Conservation (phyloP, 2,113 vertebrate genomes). For the Melospiza georgiana region DNA sequence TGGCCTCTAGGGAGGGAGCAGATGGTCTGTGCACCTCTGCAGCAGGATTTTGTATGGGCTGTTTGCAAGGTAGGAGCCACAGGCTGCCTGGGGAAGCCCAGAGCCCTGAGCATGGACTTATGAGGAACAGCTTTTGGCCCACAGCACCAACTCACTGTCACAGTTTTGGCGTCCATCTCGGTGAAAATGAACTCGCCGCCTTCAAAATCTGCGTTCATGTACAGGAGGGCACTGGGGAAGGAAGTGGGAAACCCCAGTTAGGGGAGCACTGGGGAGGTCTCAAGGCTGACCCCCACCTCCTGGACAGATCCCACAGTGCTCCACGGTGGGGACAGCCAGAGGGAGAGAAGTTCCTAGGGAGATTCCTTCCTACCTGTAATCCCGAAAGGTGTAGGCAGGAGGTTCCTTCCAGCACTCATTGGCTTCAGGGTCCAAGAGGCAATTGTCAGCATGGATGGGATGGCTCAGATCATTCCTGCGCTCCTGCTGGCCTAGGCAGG, state of each 20-base stretch:
- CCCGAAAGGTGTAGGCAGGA: conserved; percentile 93
- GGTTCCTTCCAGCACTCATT: conserved; percentile 97
- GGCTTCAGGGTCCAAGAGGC: conserved; percentile 92
- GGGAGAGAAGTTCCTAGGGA: neutral
- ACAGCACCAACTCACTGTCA: conserved; percentile 82
- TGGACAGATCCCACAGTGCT: neutral
- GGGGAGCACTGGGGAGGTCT: neutral
- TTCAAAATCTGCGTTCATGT: conserved; percentile 95
- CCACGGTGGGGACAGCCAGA: neutral
- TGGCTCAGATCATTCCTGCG: conserved; percentile 94
- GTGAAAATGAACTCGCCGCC: conserved; percentile 98
- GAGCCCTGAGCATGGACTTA: neutral
- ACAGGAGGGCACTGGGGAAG: conserved; percentile 86
- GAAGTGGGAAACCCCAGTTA: neutral
- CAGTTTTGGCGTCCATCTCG: conserved; percentile 95
- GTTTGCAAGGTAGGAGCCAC: neutral
- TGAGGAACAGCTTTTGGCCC: neutral
- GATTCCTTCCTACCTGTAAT: conserved; percentile 85
- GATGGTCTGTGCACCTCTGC: neutral
- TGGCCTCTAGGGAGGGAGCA: neutral
- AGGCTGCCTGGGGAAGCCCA: neutral
- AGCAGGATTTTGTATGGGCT: neutral
- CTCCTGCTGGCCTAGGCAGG: conserved; percentile 89
- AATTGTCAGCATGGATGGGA: conserved; percentile 98
- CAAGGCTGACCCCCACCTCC: neutral